A percentile compares a stretch with the other conserved stretches of the same genome.
Evolutionary conservation across 2,113 vertebrate genomes (phyloP).

Genomic region (Cephalopterus ornatus): DNA sequence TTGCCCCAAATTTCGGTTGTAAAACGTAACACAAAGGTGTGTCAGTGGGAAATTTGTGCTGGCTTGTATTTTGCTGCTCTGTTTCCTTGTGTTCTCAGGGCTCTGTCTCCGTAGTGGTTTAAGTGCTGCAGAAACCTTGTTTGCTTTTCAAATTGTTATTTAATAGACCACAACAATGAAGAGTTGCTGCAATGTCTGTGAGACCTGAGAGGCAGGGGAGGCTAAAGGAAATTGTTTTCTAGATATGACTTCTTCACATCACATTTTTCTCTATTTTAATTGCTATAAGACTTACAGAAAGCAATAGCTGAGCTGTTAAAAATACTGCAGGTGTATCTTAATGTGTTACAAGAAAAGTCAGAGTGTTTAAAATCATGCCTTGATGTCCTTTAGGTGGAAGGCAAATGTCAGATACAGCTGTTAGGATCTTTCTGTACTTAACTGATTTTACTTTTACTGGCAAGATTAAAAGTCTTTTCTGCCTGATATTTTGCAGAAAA

Average conservation of each 20-base stretch:
- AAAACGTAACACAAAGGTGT: neutral
- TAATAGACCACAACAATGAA: neutral
- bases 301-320: neutral
- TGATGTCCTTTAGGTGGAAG: neutral
- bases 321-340: neutral
- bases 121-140: neutral
- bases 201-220: neutral
- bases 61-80: neutral
- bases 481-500: neutral
- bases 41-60: neutral
- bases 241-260: neutral
- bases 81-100: neutral
- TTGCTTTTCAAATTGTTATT: neutral
- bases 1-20: neutral
- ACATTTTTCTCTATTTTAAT: neutral
- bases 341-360: neutral
- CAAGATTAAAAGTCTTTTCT: neutral
- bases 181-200: neutral
- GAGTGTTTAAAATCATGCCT: neutral
- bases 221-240: neutral
- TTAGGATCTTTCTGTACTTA: neutral
- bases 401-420: neutral
- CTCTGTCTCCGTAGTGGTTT: neutral
- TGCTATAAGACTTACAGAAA: neutral
- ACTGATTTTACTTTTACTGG: neutral